Conservation (phyloP, 2,113 vertebrate genomes). For the Phyllostomus hastatus region DNA sequence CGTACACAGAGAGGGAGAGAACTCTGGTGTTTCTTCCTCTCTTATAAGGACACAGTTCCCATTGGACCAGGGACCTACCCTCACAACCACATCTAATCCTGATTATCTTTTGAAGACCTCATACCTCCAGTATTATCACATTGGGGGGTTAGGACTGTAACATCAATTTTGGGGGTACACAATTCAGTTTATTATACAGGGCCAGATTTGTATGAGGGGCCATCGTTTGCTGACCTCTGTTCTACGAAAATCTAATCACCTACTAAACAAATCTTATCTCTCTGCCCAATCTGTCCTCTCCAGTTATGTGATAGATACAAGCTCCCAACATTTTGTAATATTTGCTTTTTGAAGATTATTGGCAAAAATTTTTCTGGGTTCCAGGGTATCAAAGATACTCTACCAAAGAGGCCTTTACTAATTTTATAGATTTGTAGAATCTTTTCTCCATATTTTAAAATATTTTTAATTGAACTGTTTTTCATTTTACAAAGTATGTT, state of each 20-base stretch:
- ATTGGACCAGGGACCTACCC: neutral
- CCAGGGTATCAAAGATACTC: neutral
- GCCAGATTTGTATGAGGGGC: neutral
- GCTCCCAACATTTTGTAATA: neutral
- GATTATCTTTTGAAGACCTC: neutral
- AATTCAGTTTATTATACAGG: neutral
- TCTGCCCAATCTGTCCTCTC: neutral
- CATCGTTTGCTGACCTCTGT: neutral
- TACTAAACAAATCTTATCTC: neutral
- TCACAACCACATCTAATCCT: neutral
- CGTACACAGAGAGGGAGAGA: neutral
- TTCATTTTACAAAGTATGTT: neutral
- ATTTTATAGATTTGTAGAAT: conserved; percentile 1
- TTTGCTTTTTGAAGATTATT: neutral
- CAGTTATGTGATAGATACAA: neutral
- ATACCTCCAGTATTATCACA: neutral
- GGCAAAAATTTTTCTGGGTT: neutral
- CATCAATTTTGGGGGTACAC: neutral
- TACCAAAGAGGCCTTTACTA: neutral
- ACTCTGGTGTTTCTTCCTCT: neutral
- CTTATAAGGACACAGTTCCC: neutral
- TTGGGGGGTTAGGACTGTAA: neutral
- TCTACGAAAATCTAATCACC: neutral
- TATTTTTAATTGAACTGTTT: neutral
- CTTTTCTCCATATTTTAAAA: neutral